Conservation (phyloP, 2,113 vertebrate genomes). For the Rissa tridactyla region DNA sequence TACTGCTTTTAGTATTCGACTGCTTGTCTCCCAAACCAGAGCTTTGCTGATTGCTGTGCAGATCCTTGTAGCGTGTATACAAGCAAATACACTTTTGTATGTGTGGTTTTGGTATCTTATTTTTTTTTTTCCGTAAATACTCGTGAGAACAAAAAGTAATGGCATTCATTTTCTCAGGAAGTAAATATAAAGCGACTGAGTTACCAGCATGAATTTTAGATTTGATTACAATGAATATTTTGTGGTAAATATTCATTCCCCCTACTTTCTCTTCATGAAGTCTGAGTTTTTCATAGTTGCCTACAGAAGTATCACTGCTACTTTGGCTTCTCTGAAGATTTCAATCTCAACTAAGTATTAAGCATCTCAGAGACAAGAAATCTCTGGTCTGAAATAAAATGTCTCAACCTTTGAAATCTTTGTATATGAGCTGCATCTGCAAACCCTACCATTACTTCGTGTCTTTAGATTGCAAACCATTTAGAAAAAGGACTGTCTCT, state of each 20-base stretch:
- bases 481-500: not conserved
- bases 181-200: not conserved
- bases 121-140: not conserved
- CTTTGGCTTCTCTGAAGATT: not conserved
- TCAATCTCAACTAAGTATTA: not conserved
- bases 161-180: not conserved
- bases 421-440: not conserved
- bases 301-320: not conserved
- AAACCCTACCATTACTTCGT: not conserved
- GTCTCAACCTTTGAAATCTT: not conserved
- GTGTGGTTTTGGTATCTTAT: not conserved
- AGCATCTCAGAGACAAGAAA: not conserved
- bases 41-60: not conserved
- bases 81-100: not conserved
- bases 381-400: not conserved
- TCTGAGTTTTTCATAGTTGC: not conserved
- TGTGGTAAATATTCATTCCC: not conserved
- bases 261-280: not conserved
- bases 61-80: not conserved
- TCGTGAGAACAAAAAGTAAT: not conserved
- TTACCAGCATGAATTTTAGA: not conserved
- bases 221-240: not conserved
- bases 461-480: not conserved
- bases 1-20: not conserved
- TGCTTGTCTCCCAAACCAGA: not conserved